Evolutionary conservation across 2,888 invertebrate genomes (phyloP).

Genomic region (Taphrorychus bicolor): DNA sequence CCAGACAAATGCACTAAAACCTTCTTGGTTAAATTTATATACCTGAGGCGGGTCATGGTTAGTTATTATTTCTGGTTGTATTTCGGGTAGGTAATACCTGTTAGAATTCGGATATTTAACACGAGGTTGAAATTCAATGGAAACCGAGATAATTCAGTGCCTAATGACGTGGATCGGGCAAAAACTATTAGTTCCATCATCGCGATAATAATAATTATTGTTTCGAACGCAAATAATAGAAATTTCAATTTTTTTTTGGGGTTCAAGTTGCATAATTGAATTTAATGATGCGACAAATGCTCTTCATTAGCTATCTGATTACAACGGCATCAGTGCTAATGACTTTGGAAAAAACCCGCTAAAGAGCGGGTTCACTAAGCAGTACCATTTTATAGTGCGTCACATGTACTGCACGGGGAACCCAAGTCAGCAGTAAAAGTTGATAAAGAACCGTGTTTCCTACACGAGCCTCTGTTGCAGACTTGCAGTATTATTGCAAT

Average conservation of each 20-base stretch:
- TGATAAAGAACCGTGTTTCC: background rate
- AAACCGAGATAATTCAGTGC: background rate
- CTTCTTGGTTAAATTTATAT: background rate
- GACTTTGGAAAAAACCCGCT: too few species aligned
- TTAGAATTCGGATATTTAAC: background rate
- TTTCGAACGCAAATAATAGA: background rate
- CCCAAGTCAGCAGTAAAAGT: background rate
- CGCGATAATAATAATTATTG: background rate
- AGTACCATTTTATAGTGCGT: background rate
- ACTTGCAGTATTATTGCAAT: background rate
- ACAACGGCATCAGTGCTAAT: too few species aligned
- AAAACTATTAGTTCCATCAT: background rate
- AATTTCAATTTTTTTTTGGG: background rate
- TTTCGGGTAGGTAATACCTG: background rate
- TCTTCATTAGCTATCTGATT: too few species aligned
- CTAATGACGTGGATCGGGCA: background rate
- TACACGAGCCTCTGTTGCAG: background rate
- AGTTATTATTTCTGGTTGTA: background rate
- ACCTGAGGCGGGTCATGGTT: background rate
- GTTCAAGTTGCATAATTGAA: background rate
- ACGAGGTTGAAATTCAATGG: background rate
- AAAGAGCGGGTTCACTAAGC: too few species aligned
- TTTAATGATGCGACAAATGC: background rate
- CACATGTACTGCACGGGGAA: background rate
- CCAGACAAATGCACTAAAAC: background rate